Base-by-base conservation (phyloP, 2,888 invertebrate species). In the Pseudeuparius sepicola region DNA sequence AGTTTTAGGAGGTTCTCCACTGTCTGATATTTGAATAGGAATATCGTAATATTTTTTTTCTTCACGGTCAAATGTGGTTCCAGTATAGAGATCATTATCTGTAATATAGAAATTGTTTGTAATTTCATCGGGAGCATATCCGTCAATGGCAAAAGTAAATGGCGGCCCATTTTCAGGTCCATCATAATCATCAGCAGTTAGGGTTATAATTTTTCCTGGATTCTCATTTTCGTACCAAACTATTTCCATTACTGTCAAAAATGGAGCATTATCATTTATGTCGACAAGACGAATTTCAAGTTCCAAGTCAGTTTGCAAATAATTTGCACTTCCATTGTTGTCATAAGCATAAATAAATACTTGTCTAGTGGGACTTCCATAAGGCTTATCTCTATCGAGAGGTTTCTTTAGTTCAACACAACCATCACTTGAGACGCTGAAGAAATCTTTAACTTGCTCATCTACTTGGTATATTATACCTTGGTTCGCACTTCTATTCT, bases 241-340 rank as follows among this genome's bases (percentile, higher is more conserved):
- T 1, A 88, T 82, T 59, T 83, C 78, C 3, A 73, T 70, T 54
- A 83, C 84, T 24, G 80, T 81, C 40, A 89, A 68, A 56, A 79
- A 82, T 0, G 96, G 96, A 0, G 87, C 84, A 58, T 96, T 94
- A 58, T 97, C 96, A 59, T 97, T 97, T 52, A 92, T 84, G 54
- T 96, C 96, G 3, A 71, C 70, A 14, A 80, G 57, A 41, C 70
- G 68, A 41, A 81, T 67, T 26, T 70, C 80, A 16, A 70, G 63
- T 14, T 88, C 80, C 49, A 78, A 75, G 0, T 75, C 74, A 2
- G 73, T 73, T 0, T 72, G 70, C 38, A 75, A 67, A 13, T 77
- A 77, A 10, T 72, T 72, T 0, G 72, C 69, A 3, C 69, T 70
- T 4, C 78, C 78, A 48, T 82, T 74, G 48, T 78, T 75, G 57